phyloP scores from a whole-genome alignment of 2,888 invertebrate species.

The Crepidodera aurea region DNA sequence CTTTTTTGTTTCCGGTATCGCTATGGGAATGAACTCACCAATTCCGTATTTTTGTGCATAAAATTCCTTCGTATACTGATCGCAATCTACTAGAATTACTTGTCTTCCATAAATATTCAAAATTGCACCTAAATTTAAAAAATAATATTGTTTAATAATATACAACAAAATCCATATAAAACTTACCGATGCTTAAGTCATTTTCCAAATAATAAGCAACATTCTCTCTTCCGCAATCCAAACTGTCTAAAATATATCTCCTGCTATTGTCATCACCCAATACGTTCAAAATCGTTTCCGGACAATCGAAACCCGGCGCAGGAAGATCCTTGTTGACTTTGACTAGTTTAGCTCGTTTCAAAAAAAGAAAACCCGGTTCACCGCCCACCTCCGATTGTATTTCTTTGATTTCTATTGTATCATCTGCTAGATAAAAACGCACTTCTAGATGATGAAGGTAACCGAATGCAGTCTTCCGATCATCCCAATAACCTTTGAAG shows the following conservation, averaged over 20 bases:
- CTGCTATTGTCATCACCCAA: slow-evolving; percentile 66
- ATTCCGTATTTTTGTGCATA: slow-evolving; percentile 67
- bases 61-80: slow-evolving; percentile 85
- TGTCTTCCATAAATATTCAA: slow-evolving; percentile 84
- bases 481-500: slow-evolving; percentile 92
- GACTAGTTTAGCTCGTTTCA: slow-evolving; percentile 79
- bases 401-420: slow-evolving; percentile 89
- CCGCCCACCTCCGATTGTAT: slow-evolving; percentile 73
- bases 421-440: slow-evolving; percentile 86
- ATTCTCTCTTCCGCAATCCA: slow-evolving; percentile 64
- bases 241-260: slow-evolving; percentile 67
- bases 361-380: slow-evolving; percentile 75
- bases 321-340: slow-evolving; percentile 67
- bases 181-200: slow-evolving; percentile 80
- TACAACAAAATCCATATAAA: background rate
- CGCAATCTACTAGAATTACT: slow-evolving; percentile 83
- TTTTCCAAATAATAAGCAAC: slow-evolving; percentile 70
- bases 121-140: slow-evolving; percentile 57
- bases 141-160: no score
- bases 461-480: slow-evolving; percentile 79
- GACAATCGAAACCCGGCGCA: slow-evolving; percentile 64
- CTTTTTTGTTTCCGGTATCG: slow-evolving; percentile 60
- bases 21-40: slow-evolving; percentile 72
- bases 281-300: slow-evolving; percentile 70
- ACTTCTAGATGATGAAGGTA: slow-evolving; percentile 80